Evolutionary conservation across 2,888 invertebrate species (phyloP), one percentile per base, ranked within the genome.

Genomic region (Melanostoma mellinum): DNA sequence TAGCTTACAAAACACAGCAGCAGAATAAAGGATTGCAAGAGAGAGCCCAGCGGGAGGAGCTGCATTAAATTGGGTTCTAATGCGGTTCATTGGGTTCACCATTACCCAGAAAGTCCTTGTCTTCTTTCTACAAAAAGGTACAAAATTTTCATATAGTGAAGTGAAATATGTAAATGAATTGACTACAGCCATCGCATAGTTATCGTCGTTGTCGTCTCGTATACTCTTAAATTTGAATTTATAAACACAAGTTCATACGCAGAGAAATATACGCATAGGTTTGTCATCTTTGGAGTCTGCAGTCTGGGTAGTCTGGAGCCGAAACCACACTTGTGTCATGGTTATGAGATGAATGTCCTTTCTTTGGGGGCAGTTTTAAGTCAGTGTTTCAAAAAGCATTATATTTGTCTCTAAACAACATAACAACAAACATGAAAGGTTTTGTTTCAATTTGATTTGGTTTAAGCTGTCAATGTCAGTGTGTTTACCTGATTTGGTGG

Each of bases 161-260:
- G 76, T 76, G 67, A 73, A 82, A 73, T 74, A 82, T 82, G 82
- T 69, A 73, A 82, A 82, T 82, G 77, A 72, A 77, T 63, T 77
- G 72, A 77, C 77, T 77, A 63, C 77, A 72, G 71, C 68, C 69
- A 67, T 58, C 65, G 60, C 42, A 32, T 38, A 4, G 48, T 3
- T 4, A 42, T 42, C 8, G 9, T 20, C 5, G 8, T n/a, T 48
- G 55, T 48, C 48, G 38, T 48, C 48, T 48, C 48, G 38, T 46
- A 38, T 63, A 63, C 44, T 52, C 72, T 50, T 50, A 68, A 78
- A 82, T 73, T 78, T 73, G 78, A 82, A 82, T 82, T 77, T 73
- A 82, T 77, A 77, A 82, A 82, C 63, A 73, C 3, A 6, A 69
- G 69, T 20, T 78, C 82, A 52, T 73, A 77, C 73, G 78, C 73